Conservation (phyloP, 2,888 invertebrate genomes). For the Stomorhina lunata region DNA sequence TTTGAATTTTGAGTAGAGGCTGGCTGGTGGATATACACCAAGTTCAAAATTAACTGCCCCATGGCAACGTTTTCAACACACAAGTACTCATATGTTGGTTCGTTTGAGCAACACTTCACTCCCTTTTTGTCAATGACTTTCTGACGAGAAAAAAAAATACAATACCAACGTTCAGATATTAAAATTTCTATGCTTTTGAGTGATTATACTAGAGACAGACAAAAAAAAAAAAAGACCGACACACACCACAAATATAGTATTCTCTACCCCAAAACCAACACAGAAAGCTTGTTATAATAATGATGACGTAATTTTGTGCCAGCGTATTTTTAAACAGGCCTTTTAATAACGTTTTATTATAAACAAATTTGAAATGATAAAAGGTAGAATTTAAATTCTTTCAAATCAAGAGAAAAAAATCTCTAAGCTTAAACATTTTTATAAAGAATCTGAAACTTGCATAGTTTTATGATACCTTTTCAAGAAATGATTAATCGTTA, state of each 20-base stretch:
- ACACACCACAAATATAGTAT: not conserved
- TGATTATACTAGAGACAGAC: conserved; percentile 19
- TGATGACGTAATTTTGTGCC: conserved; percentile 41
- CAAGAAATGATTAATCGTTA: too few relatives aligned
- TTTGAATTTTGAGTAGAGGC: not conserved
- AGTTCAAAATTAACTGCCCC: conserved; percentile 37
- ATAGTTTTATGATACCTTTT: too few relatives aligned
- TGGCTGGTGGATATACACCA: conserved; percentile 15
- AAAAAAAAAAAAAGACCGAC: not conserved
- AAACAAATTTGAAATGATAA: not conserved
- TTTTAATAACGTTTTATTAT: not conserved
- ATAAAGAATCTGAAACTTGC: too few relatives aligned
- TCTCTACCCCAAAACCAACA: not conserved
- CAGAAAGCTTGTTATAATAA: conserved; percentile 37
- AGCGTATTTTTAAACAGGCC: not conserved
- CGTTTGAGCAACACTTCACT: conserved; percentile 33
- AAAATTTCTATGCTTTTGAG: conserved; percentile 33
- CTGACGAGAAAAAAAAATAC: not conserved
- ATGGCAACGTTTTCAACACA: conserved; percentile 44
- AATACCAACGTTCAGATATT: not conserved
- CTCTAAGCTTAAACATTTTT: not conserved
- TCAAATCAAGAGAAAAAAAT: not conserved
- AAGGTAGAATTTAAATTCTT: not conserved
- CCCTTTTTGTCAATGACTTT: conserved; percentile 47
- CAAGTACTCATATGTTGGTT: not conserved